Evolutionary conservation across 2,113 vertebrate species (phyloP).

Genomic region (Stictonetta naevosa): DNA sequence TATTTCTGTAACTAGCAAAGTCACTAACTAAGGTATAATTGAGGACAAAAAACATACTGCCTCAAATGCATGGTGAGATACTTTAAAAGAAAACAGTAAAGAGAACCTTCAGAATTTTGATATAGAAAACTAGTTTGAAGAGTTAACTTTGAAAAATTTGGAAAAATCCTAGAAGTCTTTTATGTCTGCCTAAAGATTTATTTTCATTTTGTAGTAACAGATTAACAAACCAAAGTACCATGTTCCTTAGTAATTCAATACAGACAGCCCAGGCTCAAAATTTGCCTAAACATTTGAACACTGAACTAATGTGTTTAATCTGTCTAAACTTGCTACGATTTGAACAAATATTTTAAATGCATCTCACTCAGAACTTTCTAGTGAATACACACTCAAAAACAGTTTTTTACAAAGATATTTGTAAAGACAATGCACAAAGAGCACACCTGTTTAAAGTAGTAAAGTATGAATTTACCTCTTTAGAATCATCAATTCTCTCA

Average conservation of each 20-base stretch:
- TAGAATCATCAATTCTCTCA: constrained; percentile 92
- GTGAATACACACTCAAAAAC: background rate
- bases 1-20: background rate
- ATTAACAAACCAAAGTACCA: background rate
- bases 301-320: background rate
- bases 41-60: background rate
- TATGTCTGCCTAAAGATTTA: background rate
- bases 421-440: background rate
- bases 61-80: background rate
- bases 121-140: background rate
- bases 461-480: constrained; percentile 83
- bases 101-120: background rate
- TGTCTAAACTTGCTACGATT: background rate
- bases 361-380: background rate
- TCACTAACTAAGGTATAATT: background rate
- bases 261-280: background rate
- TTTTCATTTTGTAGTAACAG: background rate
- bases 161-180: background rate
- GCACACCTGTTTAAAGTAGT: background rate
- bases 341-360: background rate
- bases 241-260: background rate
- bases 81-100: background rate
- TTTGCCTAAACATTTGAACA: background rate
- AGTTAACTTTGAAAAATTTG: background rate
- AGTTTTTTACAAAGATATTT: background rate